phyloP scores from a whole-genome alignment of 2,113 vertebrate species.

The Sinocyclocheilus anshuiensis region DNA sequence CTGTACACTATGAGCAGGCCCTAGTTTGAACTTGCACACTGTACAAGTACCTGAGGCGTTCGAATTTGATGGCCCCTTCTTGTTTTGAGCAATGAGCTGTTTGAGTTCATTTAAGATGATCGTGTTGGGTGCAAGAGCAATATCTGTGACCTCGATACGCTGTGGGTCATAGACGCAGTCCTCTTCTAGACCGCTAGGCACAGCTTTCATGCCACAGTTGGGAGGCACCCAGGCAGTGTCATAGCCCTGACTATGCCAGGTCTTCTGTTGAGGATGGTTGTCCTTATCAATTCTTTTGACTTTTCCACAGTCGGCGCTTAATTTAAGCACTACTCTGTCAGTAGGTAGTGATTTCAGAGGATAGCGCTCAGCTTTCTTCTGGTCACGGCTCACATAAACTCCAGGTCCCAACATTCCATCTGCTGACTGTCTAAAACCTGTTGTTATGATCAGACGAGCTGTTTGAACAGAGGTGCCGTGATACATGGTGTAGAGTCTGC shows the following conservation, averaged over 20 bases:
- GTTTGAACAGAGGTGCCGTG: constrained; percentile 60
- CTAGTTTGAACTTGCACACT: constrained; percentile 61
- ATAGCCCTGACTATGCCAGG: constrained; percentile 61
- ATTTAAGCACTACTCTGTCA: constrained; percentile 62
- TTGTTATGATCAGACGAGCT: constrained; percentile 62
- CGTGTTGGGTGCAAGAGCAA: constrained; percentile 58
- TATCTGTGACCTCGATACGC: constrained; percentile 60
- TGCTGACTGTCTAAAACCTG: constrained; percentile 67
- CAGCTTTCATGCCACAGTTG: constrained; percentile 61
- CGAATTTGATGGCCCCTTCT: background rate
- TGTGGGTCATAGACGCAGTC: constrained; percentile 74
- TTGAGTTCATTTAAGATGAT: constrained; percentile 55
- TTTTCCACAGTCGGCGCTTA: constrained; percentile 64
- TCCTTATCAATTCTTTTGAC: constrained; percentile 68
- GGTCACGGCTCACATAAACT: constrained; percentile 72
- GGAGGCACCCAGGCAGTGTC: constrained; percentile 75
- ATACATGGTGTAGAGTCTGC: constrained; percentile 58
- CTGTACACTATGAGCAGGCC: constrained; percentile 56
- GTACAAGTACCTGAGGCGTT: constrained; percentile 47
- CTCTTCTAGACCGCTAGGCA: constrained; percentile 70
- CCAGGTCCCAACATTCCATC: constrained; percentile 73
- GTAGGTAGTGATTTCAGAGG: background rate
- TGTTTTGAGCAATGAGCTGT: constrained; percentile 50
- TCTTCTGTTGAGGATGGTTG: constrained; percentile 62
- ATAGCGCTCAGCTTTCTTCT: constrained; percentile 68